Percentiles rank a stretch among this genome's conserved stretches.
Evolutionary conservation across 1,140 invertebrate species (phyloP).

Genomic region (Drosophila auraria): DNA sequence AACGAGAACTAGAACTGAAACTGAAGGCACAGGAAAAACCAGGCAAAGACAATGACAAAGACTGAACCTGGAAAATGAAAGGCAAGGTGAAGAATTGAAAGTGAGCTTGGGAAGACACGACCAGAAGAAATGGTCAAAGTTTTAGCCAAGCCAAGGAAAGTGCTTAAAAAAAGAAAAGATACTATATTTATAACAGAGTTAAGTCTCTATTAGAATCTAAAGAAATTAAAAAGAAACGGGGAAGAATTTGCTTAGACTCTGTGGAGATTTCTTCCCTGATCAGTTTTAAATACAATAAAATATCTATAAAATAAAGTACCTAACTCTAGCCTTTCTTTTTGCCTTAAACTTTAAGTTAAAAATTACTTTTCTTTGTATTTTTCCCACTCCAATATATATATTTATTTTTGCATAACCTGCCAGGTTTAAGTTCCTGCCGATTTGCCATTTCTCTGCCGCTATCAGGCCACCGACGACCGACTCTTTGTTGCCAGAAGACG

Average conservation of each 20-base stretch:
- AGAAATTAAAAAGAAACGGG: background rate
- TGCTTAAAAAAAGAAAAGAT: background rate
- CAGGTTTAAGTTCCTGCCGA: slow-evolving; percentile 14
- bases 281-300: no score
- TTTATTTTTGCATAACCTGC: slow-evolving; percentile 12
- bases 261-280: no score
- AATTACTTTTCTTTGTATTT: background rate
- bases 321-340: no score
- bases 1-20: slow-evolving; percentile 9
- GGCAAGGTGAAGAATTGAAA: slow-evolving; percentile 41
- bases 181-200: background rate
- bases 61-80: slow-evolving; percentile 34
- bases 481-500: slow-evolving; percentile 17
- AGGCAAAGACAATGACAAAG: slow-evolving; percentile 24
- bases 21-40: slow-evolving; percentile 7
- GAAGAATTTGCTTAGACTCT: background rate
- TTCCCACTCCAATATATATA: background rate
- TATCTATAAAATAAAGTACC: no score
- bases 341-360: no score
- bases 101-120: slow-evolving; percentile 12
- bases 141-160: background rate
- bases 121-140: background rate
- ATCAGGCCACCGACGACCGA: background rate
- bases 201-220: no score
- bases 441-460: slow-evolving; percentile 9